These are phyloP conservation scores for Melinopterus prodromus DNA, from an alignment of 2,888 invertebrate genomes.

Conservation along the genomic window DNA sequence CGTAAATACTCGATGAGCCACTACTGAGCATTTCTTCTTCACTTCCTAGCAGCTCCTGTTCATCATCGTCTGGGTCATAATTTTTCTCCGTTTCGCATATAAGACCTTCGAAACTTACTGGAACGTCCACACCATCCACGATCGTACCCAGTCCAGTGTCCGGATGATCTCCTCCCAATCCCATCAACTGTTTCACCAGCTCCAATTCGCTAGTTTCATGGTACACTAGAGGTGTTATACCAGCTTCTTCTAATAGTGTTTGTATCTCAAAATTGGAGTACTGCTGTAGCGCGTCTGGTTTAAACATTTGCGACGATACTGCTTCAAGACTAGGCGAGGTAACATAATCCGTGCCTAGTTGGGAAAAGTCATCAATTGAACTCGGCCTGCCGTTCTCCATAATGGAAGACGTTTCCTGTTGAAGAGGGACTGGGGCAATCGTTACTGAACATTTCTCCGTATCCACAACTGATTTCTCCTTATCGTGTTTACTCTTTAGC, in stretches of 20 bases:
- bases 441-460: neutral
- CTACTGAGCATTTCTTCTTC: conserved; percentile 12
- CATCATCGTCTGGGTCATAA: conserved; percentile 14
- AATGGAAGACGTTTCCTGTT: neutral
- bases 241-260: conserved; percentile 11
- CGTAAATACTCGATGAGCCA: neutral
- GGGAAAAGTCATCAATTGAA: neutral
- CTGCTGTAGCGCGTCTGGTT: neutral
- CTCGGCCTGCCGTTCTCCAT: neutral
- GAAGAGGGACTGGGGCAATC: neutral
- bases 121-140: conserved; percentile 9
- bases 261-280: conserved; percentile 19
- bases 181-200: conserved; percentile 22
- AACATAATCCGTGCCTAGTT: conserved; percentile 13
- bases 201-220: conserved; percentile 14
- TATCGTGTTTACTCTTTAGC: neutral
- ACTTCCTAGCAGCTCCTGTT: conserved; percentile 6
- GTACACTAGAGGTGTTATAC: conserved; percentile 13
- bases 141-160: neutral
- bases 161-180: neutral
- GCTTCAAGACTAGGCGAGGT: conserved; percentile 16
- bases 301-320: conserved; percentile 16
- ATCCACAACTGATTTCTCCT: neutral
- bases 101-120: conserved; percentile 10
- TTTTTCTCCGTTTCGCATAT: conserved; percentile 9